These are phyloP conservation scores for Dryadula phaetusa DNA, from an alignment of 2,888 invertebrate species.

Conservation along the genomic window DNA sequence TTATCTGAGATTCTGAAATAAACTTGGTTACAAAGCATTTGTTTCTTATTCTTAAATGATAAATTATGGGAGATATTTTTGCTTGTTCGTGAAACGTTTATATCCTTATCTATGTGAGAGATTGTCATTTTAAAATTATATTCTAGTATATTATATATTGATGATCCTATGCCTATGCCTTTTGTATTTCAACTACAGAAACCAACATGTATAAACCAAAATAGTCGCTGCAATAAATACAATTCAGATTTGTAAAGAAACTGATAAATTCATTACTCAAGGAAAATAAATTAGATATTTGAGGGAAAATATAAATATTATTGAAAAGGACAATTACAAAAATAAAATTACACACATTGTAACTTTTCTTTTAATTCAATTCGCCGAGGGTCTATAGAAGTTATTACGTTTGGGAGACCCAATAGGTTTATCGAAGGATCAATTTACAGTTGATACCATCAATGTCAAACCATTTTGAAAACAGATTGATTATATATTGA, in stretches of 20 bases:
- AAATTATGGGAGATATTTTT: too few relatives aligned
- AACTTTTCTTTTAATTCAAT: slow-evolving; percentile 37
- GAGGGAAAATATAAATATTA: not conserved
- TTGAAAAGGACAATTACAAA: not conserved
- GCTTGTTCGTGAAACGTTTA: too few relatives aligned
- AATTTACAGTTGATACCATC: slow-evolving; percentile 24
- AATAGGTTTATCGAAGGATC: slow-evolving; percentile 32
- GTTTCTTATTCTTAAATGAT: too few relatives aligned
- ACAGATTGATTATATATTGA: slow-evolving; percentile 9
- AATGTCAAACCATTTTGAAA: slow-evolving; percentile 26
- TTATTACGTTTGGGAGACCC: slow-evolving; percentile 30
- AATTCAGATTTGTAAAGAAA: not conserved
- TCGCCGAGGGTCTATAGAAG: slow-evolving; percentile 20
- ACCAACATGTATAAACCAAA: not conserved
- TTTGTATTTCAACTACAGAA: not conserved
- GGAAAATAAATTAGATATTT: not conserved
- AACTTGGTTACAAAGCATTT: too few relatives aligned
- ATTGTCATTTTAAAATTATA: too few relatives aligned
- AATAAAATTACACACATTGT: not conserved
- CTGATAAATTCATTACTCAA: not conserved
- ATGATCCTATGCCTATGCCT: too few relatives aligned
- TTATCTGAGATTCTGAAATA: too few relatives aligned
- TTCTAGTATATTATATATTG: too few relatives aligned
- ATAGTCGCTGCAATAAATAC: not conserved
- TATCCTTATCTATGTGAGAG: too few relatives aligned